Evolutionary conservation across 2,888 invertebrate genomes (phyloP), one percentile per base, ranked within the genome.

Genomic region (Syritta pipiens): DNA sequence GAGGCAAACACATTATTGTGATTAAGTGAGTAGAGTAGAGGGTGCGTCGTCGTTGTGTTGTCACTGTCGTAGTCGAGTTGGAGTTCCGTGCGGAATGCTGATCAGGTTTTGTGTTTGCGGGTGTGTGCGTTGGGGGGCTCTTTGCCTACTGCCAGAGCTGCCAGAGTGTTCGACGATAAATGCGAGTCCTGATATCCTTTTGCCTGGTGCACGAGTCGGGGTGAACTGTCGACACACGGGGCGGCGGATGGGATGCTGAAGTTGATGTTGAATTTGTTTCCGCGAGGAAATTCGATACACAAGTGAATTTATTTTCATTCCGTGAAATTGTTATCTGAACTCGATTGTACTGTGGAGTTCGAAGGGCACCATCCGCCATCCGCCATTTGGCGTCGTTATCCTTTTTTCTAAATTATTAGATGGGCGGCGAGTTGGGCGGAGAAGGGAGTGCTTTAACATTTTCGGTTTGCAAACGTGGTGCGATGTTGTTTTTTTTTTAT

Each of bases 291-390:
- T 57, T 68, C 79, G 57, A 74, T 74, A 79, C 62, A 62, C 62
- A 72, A 79, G 79, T 79, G 74, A 79, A 79, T 79, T 79, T 79
- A 79, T 79, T 74, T 79, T 74, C 79, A 79, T 79, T 79, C 68
- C 72, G 49, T 74, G 62, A 67, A 79, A 79, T 49, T 53, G 79
- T 79, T 79, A 79, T 79, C 79, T 79, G 74, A 79, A 79, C 42
- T 71, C 48, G 9, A 44, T 22, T 28, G 51, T n/a, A 9, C 4
- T 4, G 48, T 14, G 12, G 20, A 2, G 20, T n/a, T 42, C 19
- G 44, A 12, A 35, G 49, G 26, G 32, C 48, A n/a, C 37, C 17
- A 48, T 48, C 59, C 59, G 48, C 32, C 22, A n/a, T n/a, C n/a
- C n/a, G n/a, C n/a, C n/a, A n/a, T n/a, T n/a, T n/a, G n/a, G n/a